These are phyloP conservation scores for Napeogenes inachia DNA, from an alignment of 2,888 invertebrate species.

Conservation along the genomic window DNA sequence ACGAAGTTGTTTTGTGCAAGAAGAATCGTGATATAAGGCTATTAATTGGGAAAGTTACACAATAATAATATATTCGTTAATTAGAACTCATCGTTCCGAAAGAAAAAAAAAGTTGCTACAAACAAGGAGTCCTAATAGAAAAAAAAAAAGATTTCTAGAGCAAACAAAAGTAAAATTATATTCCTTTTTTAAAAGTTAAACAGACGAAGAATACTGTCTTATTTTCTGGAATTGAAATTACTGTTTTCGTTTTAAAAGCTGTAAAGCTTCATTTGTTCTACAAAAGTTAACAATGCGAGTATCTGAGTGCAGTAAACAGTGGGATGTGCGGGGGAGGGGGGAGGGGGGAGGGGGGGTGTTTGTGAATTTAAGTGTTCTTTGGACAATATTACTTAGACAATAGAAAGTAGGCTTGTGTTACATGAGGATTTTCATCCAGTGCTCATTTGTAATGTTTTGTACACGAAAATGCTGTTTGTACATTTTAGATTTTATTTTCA, in stretches of 20 bases:
- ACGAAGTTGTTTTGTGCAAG: conserved; percentile 1
- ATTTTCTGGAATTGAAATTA: conserved; percentile 11
- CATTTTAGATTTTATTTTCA: background rate
- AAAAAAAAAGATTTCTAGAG: background rate
- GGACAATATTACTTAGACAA: conserved; percentile 33
- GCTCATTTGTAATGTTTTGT: conserved; percentile 18
- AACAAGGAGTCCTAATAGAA: background rate
- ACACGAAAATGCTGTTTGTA: conserved; percentile 9
- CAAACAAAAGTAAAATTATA: conserved; percentile 1
- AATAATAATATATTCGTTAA: background rate
- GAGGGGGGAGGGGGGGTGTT: conserved; percentile 24
- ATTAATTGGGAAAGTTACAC: background rate
- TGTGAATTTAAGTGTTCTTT: conserved; percentile 36
- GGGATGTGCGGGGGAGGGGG: conserved; percentile 18
- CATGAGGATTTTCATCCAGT: conserved; percentile 16
- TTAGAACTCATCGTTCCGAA: no score
- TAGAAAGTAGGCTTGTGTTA: conserved; percentile 20
- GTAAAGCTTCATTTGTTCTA: conserved; percentile 24
- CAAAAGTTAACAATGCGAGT: conserved; percentile 30
- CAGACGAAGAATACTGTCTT: background rate
- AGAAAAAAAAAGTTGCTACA: no score
- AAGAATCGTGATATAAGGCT: background rate
- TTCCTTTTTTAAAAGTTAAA: background rate
- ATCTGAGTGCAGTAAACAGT: conserved; percentile 35
- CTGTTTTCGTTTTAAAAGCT: conserved; percentile 25